Evolutionary conservation across 2,797 vertebrate genomes (phyloP), one percentile per base, ranked within the genome.

Genomic region (Distichodus sexfasciatus): DNA sequence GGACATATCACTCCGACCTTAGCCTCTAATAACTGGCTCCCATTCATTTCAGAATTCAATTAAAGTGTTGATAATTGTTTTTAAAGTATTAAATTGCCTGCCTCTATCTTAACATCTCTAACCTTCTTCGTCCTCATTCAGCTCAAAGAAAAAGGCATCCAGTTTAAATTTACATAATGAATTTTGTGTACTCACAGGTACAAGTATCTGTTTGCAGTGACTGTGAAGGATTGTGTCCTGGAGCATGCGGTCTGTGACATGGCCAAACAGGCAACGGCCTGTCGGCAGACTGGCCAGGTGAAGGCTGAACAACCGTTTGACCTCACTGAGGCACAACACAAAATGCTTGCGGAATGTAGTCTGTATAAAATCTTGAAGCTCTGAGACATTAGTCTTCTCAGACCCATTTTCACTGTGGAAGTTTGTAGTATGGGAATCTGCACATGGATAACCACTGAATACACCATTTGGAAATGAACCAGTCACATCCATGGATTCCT

Each of bases 231-330:
- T 93, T 72, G 94, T 90, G 77, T 99, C 96, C 87, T 98, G 96
- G 4, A 99, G 90, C 91, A 94, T 91, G 83, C 93, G 95, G 87
- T 99, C 96, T 0, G 97, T 96, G 82, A 99, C 92, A 62, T 95
- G 92, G 58, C 91, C 93, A 76, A 96, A 94, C 58, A 93, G 80
- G 0, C 81, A 89, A 69, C 92, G 92, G 69, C 95, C 95, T 0
- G 92, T 91, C 17, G 96, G 95, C 79, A 97, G 93, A 76, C 94
- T 92, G 44, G 97, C 97, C 81, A 99, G 84, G 72, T 99, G 95
- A 72, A 98, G 94, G 87, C 96, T 95, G 79, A 99, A 93, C 72
- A 97, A 91, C 84, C 97, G 92, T 87, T 98, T 99, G 5, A 99
- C 91, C 87, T 99, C 97, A 0, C 93, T 96, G 85, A 99, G 86